These are phyloP conservation scores for Lichenostomus cassidix DNA, from an alignment of 2,113 vertebrate genomes.

Conservation along the genomic window DNA sequence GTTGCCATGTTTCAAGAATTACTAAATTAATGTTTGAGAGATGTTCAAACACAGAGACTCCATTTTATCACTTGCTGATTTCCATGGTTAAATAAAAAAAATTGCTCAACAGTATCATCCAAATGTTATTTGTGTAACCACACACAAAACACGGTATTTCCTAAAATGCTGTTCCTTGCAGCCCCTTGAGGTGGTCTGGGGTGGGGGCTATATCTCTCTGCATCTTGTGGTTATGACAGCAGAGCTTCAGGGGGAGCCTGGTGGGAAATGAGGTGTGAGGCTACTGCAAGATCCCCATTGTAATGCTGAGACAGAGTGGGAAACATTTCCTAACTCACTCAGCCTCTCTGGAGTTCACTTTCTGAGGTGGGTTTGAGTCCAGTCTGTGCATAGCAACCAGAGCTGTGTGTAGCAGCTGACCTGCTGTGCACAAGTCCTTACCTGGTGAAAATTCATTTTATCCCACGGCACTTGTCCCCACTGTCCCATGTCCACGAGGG, in stretches of 20 bases:
- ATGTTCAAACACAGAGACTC: not conserved
- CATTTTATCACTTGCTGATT: not conserved
- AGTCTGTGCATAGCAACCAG: not conserved
- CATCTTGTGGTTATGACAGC: not conserved
- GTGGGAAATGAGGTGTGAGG: not conserved
- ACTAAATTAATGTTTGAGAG: not conserved
- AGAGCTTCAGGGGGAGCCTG: not conserved
- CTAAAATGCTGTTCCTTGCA: not conserved
- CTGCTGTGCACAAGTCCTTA: not conserved
- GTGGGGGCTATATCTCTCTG: not conserved
- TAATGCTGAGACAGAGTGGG: not conserved
- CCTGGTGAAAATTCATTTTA: not conserved
- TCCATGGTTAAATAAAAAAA: not conserved
- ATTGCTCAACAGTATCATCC: not conserved
- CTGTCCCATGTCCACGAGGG: not conserved
- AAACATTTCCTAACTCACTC: not conserved
- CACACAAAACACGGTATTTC: rapidly evolving
- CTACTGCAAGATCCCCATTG: not conserved
- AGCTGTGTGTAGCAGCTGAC: not conserved
- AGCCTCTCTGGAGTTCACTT: not conserved
- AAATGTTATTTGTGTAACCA: not conserved
- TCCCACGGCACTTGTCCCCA: rapidly evolving
- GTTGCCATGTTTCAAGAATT: not conserved
- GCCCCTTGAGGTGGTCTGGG: rapidly evolving
- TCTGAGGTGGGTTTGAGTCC: not conserved